phyloP scores from a whole-genome alignment of 2,888 invertebrate genomes.

The Phania funesta region DNA sequence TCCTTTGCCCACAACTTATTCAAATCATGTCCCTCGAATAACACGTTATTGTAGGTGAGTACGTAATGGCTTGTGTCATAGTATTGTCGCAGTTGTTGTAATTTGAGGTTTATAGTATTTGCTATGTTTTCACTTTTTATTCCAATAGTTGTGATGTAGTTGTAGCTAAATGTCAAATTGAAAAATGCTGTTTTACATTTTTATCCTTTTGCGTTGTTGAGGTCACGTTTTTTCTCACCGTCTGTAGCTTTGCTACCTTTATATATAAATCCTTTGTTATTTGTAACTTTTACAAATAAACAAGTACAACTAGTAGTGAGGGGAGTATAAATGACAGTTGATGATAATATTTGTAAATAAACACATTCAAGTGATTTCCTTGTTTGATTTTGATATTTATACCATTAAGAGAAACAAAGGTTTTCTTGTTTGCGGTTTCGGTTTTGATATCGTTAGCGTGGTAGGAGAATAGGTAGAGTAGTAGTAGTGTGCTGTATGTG shows the following conservation, averaged over 20 bases:
- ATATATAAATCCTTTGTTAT: slow-evolving; percentile 50
- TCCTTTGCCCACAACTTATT: too few relatives aligned
- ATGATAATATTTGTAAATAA: slow-evolving; percentile 31
- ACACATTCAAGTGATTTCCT: slow-evolving; percentile 41
- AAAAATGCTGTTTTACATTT: slow-evolving; percentile 62
- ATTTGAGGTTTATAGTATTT: slow-evolving; percentile 35
- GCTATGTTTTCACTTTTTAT: slow-evolving; percentile 49
- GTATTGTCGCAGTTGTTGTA: neutral
- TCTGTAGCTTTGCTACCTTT: slow-evolving; percentile 22
- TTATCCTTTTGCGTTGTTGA: slow-evolving; percentile 26
- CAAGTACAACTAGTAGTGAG: neutral
- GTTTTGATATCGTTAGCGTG: neutral
- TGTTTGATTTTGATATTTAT: slow-evolving; percentile 22
- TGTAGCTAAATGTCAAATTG: slow-evolving; percentile 62
- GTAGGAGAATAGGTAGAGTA: neutral
- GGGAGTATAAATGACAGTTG: slow-evolving; percentile 7
- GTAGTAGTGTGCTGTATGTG: neutral
- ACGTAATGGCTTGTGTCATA: too few relatives aligned
- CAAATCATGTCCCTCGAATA: too few relatives aligned
- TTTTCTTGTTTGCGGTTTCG: slow-evolving; percentile 54
- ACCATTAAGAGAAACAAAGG: slow-evolving; percentile 46
- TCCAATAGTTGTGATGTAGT: slow-evolving; percentile 44
- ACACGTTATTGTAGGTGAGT: too few relatives aligned
- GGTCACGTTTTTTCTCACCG: neutral
- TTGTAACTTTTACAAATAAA: slow-evolving; percentile 14